These are phyloP conservation scores for Cephus spinipes DNA, from an alignment of 2,888 invertebrate species.

Conservation along the genomic window DNA sequence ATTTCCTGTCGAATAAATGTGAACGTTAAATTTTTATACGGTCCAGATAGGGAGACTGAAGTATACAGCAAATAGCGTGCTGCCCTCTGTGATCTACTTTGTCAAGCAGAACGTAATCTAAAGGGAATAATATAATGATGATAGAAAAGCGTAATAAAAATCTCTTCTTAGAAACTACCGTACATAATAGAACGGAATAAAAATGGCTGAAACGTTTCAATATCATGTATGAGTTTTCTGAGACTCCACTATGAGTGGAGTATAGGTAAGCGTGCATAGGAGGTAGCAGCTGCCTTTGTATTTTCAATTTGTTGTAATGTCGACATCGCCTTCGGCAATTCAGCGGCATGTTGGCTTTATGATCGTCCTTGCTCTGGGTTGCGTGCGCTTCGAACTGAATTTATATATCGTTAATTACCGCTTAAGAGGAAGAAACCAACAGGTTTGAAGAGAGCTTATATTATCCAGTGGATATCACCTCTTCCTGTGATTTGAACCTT, in stretches of 20 bases:
- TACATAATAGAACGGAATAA: neutral
- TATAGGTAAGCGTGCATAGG: constrained; percentile 15
- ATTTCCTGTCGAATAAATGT: too few species aligned
- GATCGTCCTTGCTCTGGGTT: constrained; percentile 7
- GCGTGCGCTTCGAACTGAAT: neutral
- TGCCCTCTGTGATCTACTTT: neutral
- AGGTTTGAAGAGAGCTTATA: neutral
- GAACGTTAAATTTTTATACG: neutral
- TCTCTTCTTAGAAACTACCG: neutral
- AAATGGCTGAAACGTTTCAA: neutral
- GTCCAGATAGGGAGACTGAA: neutral
- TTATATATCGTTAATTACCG: constrained; percentile 2
- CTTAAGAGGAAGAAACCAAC: neutral
- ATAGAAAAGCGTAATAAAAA: neutral
- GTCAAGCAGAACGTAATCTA: neutral
- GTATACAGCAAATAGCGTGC: neutral
- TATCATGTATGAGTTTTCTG: neutral
- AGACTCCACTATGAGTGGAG: neutral
- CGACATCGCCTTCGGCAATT: constrained; percentile 37
- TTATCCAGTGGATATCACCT: neutral
- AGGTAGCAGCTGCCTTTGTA: constrained; percentile 52
- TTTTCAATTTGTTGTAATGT: constrained; percentile 56
- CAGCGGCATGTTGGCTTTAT: constrained; percentile 25
- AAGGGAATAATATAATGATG: neutral
- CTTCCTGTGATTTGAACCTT: too few species aligned